Percentiles rank a stretch among this genome's conserved stretches.
phyloP scores from a whole-genome alignment of 2,113 vertebrate genomes.

The Vidua chalybeata region DNA sequence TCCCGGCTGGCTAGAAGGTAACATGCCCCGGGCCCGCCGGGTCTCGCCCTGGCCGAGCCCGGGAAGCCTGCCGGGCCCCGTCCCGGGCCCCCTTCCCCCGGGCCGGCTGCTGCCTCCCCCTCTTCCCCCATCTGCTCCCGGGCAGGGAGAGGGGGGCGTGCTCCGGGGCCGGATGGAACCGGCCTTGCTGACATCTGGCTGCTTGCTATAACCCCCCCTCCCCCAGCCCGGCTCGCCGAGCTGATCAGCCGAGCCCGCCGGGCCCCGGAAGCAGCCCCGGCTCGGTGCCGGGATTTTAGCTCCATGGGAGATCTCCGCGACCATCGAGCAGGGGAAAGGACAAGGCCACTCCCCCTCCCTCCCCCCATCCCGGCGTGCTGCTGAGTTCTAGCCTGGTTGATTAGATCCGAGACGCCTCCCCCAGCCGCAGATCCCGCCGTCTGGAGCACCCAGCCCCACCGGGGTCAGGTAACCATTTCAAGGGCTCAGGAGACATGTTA shows the following conservation, averaged over 20 bases:
- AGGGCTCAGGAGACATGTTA: too few species aligned
- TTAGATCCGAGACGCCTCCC: too few species aligned
- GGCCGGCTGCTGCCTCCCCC: background rate
- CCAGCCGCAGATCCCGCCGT: too few species aligned
- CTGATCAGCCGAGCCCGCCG: background rate
- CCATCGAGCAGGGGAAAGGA: background rate
- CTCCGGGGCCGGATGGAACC: background rate
- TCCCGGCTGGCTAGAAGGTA: background rate
- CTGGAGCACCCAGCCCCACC: too few species aligned
- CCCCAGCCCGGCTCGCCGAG: background rate
- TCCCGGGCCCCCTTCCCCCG: background rate
- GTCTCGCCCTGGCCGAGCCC: too few species aligned
- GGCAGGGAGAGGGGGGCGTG: background rate
- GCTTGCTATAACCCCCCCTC: background rate
- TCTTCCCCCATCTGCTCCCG: background rate
- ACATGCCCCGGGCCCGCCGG: too few species aligned
- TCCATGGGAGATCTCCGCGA: too few species aligned
- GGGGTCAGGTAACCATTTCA: too few species aligned
- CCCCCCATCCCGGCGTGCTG: too few species aligned
- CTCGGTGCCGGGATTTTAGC: background rate
- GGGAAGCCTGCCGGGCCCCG: too few species aligned
- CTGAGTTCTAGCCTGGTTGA: too few species aligned
- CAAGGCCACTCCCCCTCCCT: background rate
- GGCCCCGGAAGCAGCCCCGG: background rate
- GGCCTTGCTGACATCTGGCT: background rate